A percentile compares a stretch with the other conserved stretches of the same genome.
Evolutionary conservation across 2,113 vertebrate genomes (phyloP).

Genomic region (Acrocephalus arundinaceus): DNA sequence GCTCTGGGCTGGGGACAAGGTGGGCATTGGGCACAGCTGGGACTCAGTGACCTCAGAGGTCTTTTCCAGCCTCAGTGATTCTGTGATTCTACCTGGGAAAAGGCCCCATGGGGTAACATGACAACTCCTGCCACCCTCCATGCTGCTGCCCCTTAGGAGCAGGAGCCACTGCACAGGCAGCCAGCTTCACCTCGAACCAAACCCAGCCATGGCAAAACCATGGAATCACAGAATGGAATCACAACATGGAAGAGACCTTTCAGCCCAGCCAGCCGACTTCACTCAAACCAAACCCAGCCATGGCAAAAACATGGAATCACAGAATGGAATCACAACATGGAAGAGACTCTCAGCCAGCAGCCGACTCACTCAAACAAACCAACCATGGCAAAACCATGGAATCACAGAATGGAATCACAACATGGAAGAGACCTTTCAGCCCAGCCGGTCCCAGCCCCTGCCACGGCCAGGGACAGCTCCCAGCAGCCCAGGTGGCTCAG

Average conservation of each 20-base stretch:
- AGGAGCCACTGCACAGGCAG: neutral
- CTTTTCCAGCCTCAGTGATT: neutral
- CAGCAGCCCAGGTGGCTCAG: neutral
- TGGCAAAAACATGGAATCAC: too few species aligned
- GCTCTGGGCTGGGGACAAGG: neutral
- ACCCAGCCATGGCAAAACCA: neutral
- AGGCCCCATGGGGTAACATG: fast-evolving
- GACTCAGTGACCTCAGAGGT: fast-evolving
- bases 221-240: neutral
- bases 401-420: too few species aligned
- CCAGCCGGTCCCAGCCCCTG: neutral
- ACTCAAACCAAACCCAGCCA: too few species aligned
- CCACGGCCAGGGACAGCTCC: neutral
- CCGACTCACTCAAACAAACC: neutral
- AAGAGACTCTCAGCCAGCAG: too few species aligned
- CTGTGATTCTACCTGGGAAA: neutral
- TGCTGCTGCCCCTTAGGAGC: fast-evolving
- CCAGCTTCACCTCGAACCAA: neutral
- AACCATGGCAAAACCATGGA: neutral
- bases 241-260: neutral
- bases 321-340: too few species aligned
- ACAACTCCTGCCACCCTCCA: neutral
- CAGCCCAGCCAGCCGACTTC: too few species aligned
- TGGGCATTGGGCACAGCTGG: fast-evolving
- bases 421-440: neutral